Base-by-base conservation (phyloP, 2,888 invertebrate genomes). In the Ectropis crepuscularia region DNA sequence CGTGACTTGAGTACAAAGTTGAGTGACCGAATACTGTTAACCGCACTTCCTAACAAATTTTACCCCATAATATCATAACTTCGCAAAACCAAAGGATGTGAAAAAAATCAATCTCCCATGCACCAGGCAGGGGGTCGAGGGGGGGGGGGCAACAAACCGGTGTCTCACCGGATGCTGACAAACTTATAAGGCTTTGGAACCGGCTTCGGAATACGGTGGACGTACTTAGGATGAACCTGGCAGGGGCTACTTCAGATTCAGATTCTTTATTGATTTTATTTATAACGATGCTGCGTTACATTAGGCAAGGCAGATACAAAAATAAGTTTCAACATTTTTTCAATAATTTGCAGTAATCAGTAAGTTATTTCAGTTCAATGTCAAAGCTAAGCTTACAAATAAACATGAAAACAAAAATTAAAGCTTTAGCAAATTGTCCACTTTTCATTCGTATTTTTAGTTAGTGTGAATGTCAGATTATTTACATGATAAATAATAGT, bases 171-270 rank as follows among this genome's bases (percentile, higher is more conserved):
- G 80, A 80, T 77, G 78, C 72, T 57, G 65, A 62, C 59, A 63
- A 74, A 76, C 77, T 78, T 74, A 78, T 79, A 78, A 70, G 79
- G 75, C 74, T 79, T 78, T 71, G 60, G 61, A 78, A 79, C 80
- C 67, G 77, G 78, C 78, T 78, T 65, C 57, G 57, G 63, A 50
- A 55, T n/a, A 51, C 5, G 16, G 12, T 58, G 63, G 59, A 46
- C 58, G 70, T 39, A 70, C 38, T 67, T 0, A 72, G 70, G 67
- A 41, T 6, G 9, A 11, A 39, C 43, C 46, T 6, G 16, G 6
- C 16, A 28, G 48, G 64, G 61, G 47, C 39, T 8, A n/a, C 9
- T 5, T 42, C 0, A n/a, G n/a, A n/a, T n/a, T n/a, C n/a, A n/a
- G n/a, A n/a, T n/a, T n/a, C n/a, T n/a, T n/a, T n/a, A n/a, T n/a